Conservation (phyloP, 2,888 invertebrate species). For the Tipula confusa region DNA sequence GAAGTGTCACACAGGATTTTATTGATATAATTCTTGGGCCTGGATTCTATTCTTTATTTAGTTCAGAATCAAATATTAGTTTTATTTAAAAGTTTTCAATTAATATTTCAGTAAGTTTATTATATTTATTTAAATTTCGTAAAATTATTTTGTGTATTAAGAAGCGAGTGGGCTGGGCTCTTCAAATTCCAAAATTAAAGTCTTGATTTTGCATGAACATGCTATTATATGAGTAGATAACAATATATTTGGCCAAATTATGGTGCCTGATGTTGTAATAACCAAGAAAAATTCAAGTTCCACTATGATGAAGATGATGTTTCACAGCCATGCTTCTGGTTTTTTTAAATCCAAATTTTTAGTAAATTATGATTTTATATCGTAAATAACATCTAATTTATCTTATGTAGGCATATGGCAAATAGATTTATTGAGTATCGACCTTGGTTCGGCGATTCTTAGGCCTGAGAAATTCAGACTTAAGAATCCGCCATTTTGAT, state of each 20-base stretch:
- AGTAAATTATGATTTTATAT: background rate
- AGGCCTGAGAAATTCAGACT: background rate
- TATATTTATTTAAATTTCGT: background rate
- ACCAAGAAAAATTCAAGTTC: background rate
- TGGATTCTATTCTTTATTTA: background rate
- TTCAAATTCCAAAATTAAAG: background rate
- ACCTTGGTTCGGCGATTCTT: background rate
- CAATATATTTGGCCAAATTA: background rate
- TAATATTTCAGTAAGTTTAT: background rate
- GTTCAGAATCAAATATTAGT: background rate
- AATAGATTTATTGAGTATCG: background rate
- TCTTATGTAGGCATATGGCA: background rate
- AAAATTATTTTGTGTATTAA: background rate
- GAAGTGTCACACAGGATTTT: conserved; percentile 14
- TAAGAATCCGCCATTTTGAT: background rate
- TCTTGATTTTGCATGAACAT: background rate
- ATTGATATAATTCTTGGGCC: conserved; percentile 5
- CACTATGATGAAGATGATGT: background rate
- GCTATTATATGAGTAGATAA: background rate
- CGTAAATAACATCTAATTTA: background rate
- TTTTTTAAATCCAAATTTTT: background rate
- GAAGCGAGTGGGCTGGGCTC: background rate
- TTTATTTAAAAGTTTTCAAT: background rate
- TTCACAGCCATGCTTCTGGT: background rate
- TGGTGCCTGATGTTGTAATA: background rate